phyloP scores from a whole-genome alignment of 2,113 vertebrate species.

The Mormyrus lacerda region DNA sequence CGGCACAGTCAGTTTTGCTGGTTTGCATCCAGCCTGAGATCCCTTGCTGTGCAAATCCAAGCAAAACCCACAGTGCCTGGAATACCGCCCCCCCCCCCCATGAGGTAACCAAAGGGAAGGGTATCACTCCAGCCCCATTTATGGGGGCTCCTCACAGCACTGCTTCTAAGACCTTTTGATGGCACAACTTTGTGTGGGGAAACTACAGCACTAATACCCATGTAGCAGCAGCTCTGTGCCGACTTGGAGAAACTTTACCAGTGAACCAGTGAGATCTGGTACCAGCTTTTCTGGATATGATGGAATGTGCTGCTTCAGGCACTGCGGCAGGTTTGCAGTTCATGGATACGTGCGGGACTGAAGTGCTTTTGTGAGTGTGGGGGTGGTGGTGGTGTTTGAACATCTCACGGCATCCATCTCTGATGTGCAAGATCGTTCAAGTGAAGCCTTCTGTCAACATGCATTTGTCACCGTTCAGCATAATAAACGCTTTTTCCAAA shows the following conservation, averaged over 20 bases:
- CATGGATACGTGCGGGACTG: not conserved
- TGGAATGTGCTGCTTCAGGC: not conserved
- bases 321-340: not conserved
- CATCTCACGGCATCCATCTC: not conserved
- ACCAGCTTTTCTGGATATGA: not conserved
- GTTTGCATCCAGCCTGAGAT: conserved; percentile 81
- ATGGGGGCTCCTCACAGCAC: not conserved
- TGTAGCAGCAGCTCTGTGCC: not conserved
- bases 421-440: not conserved
- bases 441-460: not conserved
- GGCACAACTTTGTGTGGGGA: not conserved
- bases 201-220: not conserved
- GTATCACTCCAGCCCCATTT: not conserved
- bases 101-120: not conserved
- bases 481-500: not conserved
- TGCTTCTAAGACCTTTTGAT: not conserved
- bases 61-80: conserved; percentile 78
- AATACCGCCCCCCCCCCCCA: conserved; percentile 15
- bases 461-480: not conserved
- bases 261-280: not conserved
- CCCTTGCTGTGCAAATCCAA: conserved; percentile 89
- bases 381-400: not conserved
- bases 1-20: conserved; percentile 81
- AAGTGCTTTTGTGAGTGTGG: not conserved
- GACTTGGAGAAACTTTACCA: not conserved